A percentile compares a stretch with the other conserved stretches of the same genome.
Conservation (phyloP, 2,113 vertebrate species). For the Sminthopsis crassicaudata region DNA sequence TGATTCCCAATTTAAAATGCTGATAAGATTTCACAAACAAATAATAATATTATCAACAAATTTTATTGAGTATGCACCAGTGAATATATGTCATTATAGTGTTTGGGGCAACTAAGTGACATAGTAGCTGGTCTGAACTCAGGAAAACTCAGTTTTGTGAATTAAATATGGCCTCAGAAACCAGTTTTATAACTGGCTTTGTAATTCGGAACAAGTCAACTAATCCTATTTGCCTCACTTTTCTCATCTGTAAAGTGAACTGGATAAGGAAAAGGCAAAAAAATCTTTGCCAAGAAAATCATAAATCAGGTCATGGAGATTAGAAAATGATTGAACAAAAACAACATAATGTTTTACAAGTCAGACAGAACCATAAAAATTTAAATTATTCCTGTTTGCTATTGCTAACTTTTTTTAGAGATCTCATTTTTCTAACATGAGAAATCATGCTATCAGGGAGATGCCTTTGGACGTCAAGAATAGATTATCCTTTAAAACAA, state of each 20-base stretch:
- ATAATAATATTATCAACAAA: conserved; percentile 18
- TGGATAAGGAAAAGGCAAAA: no score
- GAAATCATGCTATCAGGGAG: background rate
- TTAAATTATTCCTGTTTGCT: background rate
- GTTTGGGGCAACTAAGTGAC: no score
- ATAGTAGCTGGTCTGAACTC: no score
- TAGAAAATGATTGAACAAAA: no score
- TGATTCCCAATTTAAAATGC: background rate
- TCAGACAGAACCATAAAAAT: background rate
- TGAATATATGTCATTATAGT: background rate
- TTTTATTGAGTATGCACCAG: background rate
- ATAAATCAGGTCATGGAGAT: no score
- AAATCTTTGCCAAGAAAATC: no score
- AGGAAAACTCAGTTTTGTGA: no score
- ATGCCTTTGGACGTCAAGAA: background rate
- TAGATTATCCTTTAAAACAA: background rate
- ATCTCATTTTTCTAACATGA: background rate
- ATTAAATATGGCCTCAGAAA: no score
- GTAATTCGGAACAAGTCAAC: no score
- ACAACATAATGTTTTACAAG: background rate
- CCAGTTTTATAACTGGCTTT: no score
- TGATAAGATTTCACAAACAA: conserved; percentile 27
- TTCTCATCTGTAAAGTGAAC: no score
- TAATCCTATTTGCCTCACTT: no score
- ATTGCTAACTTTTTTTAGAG: background rate